Evolutionary conservation across 2,797 vertebrate species (phyloP).

Genomic region (Galagoides demidoff): DNA sequence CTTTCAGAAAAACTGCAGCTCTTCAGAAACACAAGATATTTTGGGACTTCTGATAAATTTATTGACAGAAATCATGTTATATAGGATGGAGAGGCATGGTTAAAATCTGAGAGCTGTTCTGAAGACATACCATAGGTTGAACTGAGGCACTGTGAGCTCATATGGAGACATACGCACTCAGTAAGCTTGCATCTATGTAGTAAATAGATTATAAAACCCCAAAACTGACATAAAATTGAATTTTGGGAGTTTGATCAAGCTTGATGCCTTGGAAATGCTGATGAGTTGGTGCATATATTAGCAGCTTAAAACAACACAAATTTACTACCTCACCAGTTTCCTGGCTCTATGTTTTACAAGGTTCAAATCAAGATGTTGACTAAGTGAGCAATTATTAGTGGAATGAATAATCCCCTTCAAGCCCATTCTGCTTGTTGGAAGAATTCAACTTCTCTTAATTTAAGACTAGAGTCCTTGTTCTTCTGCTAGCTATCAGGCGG

Average conservation of each 20-base stretch:
- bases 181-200: not conserved
- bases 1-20: not conserved
- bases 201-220: not conserved
- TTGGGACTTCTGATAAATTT: not conserved
- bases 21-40: not conserved
- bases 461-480: not conserved
- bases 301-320: slow-evolving; percentile 20
- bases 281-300: not conserved
- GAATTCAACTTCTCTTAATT: not conserved
- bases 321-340: not conserved
- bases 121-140: not conserved
- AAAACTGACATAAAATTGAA: not conserved
- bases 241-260: not conserved
- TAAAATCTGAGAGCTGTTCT: not conserved
- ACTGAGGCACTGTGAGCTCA: not conserved
- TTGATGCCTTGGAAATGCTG: not conserved
- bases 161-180: not conserved
- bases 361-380: slow-evolving; percentile 18
- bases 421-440: not conserved
- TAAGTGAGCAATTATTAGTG: not conserved
- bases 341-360: not conserved
- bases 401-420: not conserved
- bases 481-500: not conserved
- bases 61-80: not conserved
- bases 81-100: not conserved